These are phyloP conservation scores for Scolanthus callimorphus DNA, from an alignment of 92 coral and sea anemone species.

Conservation along the genomic window DNA sequence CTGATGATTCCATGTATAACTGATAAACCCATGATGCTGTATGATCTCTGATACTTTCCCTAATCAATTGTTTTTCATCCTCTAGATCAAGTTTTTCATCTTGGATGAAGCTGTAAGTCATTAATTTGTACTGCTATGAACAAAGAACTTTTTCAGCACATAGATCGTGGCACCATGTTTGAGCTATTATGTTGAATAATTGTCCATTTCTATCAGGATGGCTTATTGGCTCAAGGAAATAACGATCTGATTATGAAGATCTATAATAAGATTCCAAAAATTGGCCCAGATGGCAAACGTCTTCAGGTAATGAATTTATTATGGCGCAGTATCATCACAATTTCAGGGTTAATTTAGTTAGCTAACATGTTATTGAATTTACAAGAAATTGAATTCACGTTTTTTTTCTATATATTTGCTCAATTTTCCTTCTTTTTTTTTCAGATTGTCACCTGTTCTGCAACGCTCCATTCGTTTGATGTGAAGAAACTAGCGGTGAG, in stretches of 20 bases:
- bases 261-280: constrained; percentile 87
- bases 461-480: constrained; percentile 94
- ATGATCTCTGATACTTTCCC: no score
- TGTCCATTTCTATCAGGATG: constrained; percentile 44
- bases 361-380: no score
- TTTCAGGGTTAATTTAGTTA: no score
- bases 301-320: constrained; percentile 76
- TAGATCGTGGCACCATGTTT: no score
- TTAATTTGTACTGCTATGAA: not conserved
- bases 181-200: no score
- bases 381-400: no score
- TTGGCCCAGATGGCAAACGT: constrained; percentile 86
- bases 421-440: constrained; percentile 3
- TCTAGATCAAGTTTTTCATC: constrained; percentile 89
- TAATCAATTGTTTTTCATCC: no score
- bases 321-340: no score
- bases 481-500: constrained; percentile 96
- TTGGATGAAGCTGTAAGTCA: constrained; percentile 96
- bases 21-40: no score
- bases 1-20: no score
- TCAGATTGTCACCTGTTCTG: constrained; percentile 92
- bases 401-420: no score
- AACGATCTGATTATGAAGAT: constrained; percentile 81
- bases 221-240: constrained; percentile 91
- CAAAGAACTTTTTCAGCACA: no score